Evolutionary conservation across 2,888 invertebrate genomes (phyloP).

Genomic region (Hirudinaria manillensis): DNA sequence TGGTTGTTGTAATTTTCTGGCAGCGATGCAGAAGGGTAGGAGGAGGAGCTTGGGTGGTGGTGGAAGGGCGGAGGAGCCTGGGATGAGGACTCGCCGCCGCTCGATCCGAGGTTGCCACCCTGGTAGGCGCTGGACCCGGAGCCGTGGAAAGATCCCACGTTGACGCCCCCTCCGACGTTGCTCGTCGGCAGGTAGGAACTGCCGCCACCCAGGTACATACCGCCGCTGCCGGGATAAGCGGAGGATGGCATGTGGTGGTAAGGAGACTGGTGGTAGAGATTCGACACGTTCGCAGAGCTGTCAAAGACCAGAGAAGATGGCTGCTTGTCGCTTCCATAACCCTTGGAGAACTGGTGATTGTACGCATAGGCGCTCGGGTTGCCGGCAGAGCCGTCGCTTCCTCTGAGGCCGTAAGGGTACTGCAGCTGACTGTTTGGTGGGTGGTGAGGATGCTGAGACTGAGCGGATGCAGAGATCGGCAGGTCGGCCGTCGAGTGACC

Average conservation of each 20-base stretch:
- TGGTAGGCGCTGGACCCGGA: neutral
- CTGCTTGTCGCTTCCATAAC: slow-evolving; percentile 12
- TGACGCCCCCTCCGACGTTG: neutral
- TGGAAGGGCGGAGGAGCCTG: neutral
- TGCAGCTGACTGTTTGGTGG: slow-evolving; percentile 9
- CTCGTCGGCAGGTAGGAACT: neutral
- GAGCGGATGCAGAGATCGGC: neutral
- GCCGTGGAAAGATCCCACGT: neutral
- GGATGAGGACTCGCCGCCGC: neutral
- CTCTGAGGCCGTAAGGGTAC: slow-evolving; percentile 3
- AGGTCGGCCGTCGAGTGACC: neutral
- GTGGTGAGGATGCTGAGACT: neutral
- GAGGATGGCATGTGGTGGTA: slow-evolving; percentile 20
- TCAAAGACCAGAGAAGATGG: slow-evolving; percentile 12
- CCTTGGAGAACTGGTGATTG: slow-evolving; percentile 8
- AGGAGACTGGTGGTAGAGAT: slow-evolving; percentile 13
- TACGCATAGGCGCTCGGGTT: slow-evolving; percentile 1
- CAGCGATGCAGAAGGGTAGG: neutral
- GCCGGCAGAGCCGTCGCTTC: neutral
- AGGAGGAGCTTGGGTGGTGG: neutral
- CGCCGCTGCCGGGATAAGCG: slow-evolving; percentile 11
- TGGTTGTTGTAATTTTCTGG: neutral
- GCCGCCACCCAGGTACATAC: slow-evolving; percentile 21
- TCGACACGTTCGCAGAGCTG: neutral
- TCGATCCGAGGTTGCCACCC: slow-evolving; percentile 2